Evolutionary conservation across 2,888 invertebrate species (phyloP).

Genomic region (Beris chalybata): DNA sequence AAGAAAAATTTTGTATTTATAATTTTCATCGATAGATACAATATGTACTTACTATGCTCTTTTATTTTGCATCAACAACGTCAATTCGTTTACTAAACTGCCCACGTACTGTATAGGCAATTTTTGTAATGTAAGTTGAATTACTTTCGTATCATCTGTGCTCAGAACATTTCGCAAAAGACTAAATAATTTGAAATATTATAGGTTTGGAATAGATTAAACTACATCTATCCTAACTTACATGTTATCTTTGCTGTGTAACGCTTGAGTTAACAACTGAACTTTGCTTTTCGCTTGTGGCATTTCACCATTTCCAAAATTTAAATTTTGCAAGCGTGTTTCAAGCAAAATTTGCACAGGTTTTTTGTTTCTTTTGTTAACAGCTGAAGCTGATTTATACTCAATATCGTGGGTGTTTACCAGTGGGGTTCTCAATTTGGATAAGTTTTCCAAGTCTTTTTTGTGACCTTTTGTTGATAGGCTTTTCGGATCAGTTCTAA

Average conservation of each 20-base stretch:
- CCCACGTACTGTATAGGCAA: constrained; percentile 77
- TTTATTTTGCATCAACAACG: constrained; percentile 67
- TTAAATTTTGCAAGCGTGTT: constrained; percentile 77
- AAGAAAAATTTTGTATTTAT: neutral
- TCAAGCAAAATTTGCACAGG: constrained; percentile 68
- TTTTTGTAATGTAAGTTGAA: constrained; percentile 72
- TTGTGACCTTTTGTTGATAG: constrained; percentile 40
- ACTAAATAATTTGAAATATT: constrained; percentile 47
- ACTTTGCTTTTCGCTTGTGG: constrained; percentile 73
- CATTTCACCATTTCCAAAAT: constrained; percentile 60
- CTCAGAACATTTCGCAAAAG: constrained; percentile 74
- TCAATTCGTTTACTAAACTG: constrained; percentile 73
- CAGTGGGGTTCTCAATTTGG: constrained; percentile 48
- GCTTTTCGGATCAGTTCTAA: constrained; percentile 50
- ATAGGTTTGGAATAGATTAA: neutral
- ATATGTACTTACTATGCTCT: constrained; percentile 62
- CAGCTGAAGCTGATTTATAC: constrained; percentile 46
- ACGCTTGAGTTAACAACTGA: constrained; percentile 78
- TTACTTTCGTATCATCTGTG: constrained; percentile 66
- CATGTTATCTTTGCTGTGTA: constrained; percentile 81
- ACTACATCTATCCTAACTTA: constrained; percentile 42
- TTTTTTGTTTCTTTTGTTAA: constrained; percentile 46
- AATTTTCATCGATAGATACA: neutral
- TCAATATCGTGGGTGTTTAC: constrained; percentile 47
- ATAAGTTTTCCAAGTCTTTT: constrained; percentile 35